These are phyloP conservation scores for Tupiocoris notatus DNA, from an alignment of 2,888 invertebrate species.

Conservation along the genomic window DNA sequence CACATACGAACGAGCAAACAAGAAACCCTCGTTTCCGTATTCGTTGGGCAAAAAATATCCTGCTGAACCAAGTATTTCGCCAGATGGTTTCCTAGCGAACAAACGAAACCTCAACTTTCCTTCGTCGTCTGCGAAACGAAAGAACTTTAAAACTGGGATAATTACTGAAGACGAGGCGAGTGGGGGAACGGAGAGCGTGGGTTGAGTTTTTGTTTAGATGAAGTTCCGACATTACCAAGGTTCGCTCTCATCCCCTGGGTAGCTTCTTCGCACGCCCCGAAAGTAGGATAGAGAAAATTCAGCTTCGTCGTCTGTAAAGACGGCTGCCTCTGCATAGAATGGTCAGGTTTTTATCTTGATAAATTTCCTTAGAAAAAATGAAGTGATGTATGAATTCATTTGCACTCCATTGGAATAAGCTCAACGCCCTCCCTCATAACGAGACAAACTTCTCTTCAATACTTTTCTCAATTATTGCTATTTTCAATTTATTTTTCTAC, in stretches of 20 bases:
- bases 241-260: neutral
- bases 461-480: too few species aligned
- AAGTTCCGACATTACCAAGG: neutral
- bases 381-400: too few species aligned
- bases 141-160: neutral
- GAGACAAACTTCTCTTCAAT: too few species aligned
- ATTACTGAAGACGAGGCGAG: neutral
- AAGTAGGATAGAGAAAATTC: too few species aligned
- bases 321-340: too few species aligned
- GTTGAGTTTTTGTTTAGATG: neutral
- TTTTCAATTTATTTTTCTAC: too few species aligned
- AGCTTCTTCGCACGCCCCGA: too few species aligned
- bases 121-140: neutral
- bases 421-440: too few species aligned
- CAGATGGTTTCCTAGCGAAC: neutral
- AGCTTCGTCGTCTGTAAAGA: too few species aligned
- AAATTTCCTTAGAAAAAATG: too few species aligned
- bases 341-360: too few species aligned
- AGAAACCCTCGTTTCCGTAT: neutral
- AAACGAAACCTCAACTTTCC: neutral
- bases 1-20: neutral
- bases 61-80: neutral
- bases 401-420: too few species aligned
- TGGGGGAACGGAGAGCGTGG: neutral
- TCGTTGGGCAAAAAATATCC: neutral